Evolutionary conservation across 2,888 invertebrate genomes (phyloP), one percentile per base, ranked within the genome.

Genomic region (Agrotis segetum): DNA sequence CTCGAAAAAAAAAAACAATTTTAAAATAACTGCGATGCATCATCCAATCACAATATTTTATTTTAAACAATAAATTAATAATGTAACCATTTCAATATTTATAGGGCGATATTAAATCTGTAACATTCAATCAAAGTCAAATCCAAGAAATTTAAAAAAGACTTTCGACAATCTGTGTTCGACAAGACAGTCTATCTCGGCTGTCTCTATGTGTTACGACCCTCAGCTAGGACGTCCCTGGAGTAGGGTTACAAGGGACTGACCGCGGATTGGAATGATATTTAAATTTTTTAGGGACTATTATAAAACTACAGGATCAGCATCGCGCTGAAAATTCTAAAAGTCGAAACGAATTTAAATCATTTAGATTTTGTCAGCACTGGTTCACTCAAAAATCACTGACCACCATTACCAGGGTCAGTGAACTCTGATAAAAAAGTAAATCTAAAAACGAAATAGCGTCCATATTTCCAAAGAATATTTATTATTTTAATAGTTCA

Each of bases 1-100:
- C 60, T 19, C 34, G 11, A 76, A n/a, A 9, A 5, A 9, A 5
- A 49, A 60, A 60, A 60, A 34, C 24, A 55, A 70, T 71, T 77
- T 53, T 71, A 11, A 3, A 49, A 63, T 44, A 55, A 24, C 24
- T 40, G 58, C n/a, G 1, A 53, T 77, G 44, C 53, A 70, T 77
- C 53, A 73, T 29, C 59, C 59, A 55, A 69, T 60, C 53, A 60
- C 11, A 62, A 62, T 21, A 62, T 58, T 53, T 16, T 24, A 24
- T 60, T 53, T 78, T 50, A 78, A 75, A 75, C 55, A 50, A 40
- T 16, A n/a, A 79, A 53, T 79, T 66, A 74, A 79, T 67, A 29
- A 53, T 6, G 6, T 53, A 17, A 53, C 61, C 19, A 67, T 74
- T 59, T 50, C 52, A 3, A 44, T 46, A 58, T 64, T 19, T 34